Evolutionary conservation across 2,797 vertebrate species (phyloP), one percentile per base, ranked within the genome.

Genomic region (Enoplosus armatus): DNA sequence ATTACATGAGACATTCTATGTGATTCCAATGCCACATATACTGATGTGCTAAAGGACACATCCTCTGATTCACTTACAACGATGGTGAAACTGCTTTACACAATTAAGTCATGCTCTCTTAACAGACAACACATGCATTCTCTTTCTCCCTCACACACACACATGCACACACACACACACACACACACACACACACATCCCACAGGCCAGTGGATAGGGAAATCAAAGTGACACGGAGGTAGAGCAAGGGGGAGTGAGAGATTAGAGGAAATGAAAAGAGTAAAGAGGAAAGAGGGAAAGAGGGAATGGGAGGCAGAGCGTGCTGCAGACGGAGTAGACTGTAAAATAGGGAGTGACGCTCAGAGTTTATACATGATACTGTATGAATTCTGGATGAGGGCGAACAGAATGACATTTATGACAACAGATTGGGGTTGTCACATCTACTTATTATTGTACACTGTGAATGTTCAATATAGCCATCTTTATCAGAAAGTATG

Each of bases 211-310:
- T 93, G 94, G 93, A 94, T 94, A 93, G 95, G 95, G 95, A 95
- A 96, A 95, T 95, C 94, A 95, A 95, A 96, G 92, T 93, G 94
- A 94, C 93, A 94, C 77, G 85, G 87, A 92, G 92, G 88, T 87
- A 91, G 86, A 92, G 87, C 92, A 90, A 89, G 87, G 84, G 83
- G 79, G 92, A 93, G 93, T 87, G 86, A 93, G 91, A 93, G 94
- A 95, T 94, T 95, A 95, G 94, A 94, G 95, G 93, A 95, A 94
- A 95, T 95, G 94, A 93, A 95, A 94, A 95, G 93, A 94, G 92
- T 93, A 93, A 94, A 92, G 91, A 94, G 93, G 94, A 95, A 95
- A 92, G 91, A 92, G 91, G 88, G 88, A 91, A 87, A 94, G 87
- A 90, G 91, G 89, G 92, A 92, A 92, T 77, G 82, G 87, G 79